Conservation (phyloP, 53 echinoderm and acorn worm species). For the Crossaster papposus region DNA sequence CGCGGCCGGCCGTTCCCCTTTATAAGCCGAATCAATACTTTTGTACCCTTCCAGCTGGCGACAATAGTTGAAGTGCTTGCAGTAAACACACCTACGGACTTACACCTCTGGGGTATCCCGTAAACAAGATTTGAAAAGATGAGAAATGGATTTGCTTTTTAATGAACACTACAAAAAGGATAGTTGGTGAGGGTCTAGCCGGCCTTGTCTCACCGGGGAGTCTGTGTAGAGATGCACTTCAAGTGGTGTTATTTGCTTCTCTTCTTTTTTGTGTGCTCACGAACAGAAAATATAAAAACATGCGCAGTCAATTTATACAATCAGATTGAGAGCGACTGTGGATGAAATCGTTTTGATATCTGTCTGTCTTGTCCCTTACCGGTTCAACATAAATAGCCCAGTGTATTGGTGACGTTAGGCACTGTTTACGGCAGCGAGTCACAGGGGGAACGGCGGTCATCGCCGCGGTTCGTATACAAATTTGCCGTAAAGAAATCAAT, state of each 20-base stretch:
- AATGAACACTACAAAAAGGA: conserved; percentile 22
- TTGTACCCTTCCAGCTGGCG: conserved; percentile 34
- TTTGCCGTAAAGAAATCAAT: too few relatives aligned
- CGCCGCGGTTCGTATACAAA: too few relatives aligned
- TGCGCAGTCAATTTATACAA: background rate
- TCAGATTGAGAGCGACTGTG: background rate
- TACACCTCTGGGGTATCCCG: background rate
- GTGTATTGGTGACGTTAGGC: too few relatives aligned
- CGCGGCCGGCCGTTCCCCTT: background rate
- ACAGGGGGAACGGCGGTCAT: too few relatives aligned
- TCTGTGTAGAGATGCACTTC: background rate
- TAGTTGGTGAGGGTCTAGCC: background rate
- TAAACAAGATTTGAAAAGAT: conserved; percentile 17
- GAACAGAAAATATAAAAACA: background rate
- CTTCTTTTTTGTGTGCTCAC: background rate
- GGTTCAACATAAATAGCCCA: background rate
- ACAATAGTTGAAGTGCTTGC: conserved; percentile 36
- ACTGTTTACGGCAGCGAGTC: too few relatives aligned
- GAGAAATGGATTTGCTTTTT: background rate
- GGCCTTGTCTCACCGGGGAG: background rate
- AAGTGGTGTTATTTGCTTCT: background rate
- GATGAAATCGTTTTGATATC: background rate
- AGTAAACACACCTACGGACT: background rate
- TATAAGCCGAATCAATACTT: conserved; percentile 22
- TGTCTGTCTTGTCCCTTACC: background rate